Evolutionary conservation across 2,888 invertebrate genomes (phyloP), one percentile per base, ranked within the genome.

Genomic region (Cheilosia vernalis): DNA sequence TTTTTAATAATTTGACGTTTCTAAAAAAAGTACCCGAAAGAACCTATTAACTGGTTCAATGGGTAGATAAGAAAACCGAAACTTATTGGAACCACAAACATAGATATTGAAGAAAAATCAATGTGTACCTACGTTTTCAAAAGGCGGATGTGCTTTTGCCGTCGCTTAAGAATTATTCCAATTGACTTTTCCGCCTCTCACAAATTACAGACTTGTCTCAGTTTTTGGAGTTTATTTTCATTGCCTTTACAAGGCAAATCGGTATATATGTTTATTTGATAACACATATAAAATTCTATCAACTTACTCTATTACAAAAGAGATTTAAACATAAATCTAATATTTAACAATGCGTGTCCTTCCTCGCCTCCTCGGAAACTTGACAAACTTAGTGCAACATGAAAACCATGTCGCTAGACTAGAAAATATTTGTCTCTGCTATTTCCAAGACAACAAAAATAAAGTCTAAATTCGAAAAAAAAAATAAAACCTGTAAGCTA

Each of bases 341-440:
- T 53, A 69, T 47, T 37, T 37, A 53, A 66, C 66, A 70, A 44
- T 61, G 64, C 51, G 33, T 37, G 33, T 37, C 49, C 47, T 15
- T 13, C 19, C 21, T 21, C n/a, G 53, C 40, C 56, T 33, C 53
- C 44, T n/a, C 17, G 24, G 37, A 44, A 66, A 55, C 72, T 82
- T 60, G 72, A 72, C 42, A 51, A 53, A 78, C 44, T 73, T 61
- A 66, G 44, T 74, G 69, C 80, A 74, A 80, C 76, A 64, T 42
- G 49, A 44, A 21, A 66, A 55, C 37, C 56, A 15, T 33, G 72
- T 78, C 61, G 67, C 86, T 74, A 55, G 86, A 86, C 86, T 86
- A 86, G 86, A 86, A 82, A 76, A 73, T 64, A 69, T 58, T 78
- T 77, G 72, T 63, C 53, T 82, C 55, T 67, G n/a, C 61, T 44